Percentiles rank a stretch among this genome's conserved stretches.
These are phyloP conservation scores for Rhinoderma darwinii DNA, from an alignment of 2,113 vertebrate genomes.

Conservation along the genomic window DNA sequence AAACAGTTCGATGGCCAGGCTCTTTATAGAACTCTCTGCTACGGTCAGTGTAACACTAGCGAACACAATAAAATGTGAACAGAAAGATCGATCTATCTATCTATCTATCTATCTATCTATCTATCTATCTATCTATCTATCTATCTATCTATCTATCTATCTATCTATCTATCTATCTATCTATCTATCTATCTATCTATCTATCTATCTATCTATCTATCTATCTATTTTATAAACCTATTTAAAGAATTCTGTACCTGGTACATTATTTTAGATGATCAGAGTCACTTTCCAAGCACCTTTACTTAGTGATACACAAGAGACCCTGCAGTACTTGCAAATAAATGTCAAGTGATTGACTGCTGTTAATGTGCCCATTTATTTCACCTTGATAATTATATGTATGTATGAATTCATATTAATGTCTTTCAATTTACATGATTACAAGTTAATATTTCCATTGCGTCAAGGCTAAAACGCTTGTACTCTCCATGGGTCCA, in stretches of 20 bases:
- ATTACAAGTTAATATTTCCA: not conserved
- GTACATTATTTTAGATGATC: not conserved
- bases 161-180: too few species aligned
- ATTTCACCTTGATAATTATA: not conserved
- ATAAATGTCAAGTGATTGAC: conserved; percentile 7
- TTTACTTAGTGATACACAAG: not conserved
- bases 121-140: too few species aligned
- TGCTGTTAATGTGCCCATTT: not conserved
- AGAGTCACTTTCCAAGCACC: not conserved
- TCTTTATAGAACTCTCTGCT: too few species aligned
- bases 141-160: too few species aligned
- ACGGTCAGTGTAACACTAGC: too few species aligned
- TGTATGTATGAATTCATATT: not conserved
- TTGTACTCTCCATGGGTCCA: not conserved
- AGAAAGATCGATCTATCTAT: too few species aligned
- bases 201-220: too few species aligned
- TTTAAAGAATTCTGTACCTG: not conserved
- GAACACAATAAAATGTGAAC: too few species aligned
- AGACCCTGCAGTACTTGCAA: not conserved
- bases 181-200: too few species aligned
- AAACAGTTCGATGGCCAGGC: too few species aligned
- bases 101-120: too few species aligned
- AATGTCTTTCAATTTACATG: not conserved
- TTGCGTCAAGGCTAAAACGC: not conserved
- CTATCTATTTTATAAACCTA: not conserved